These are phyloP conservation scores for Orthosia gothica DNA, from an alignment of 2,888 invertebrate species.

Conservation along the genomic window DNA sequence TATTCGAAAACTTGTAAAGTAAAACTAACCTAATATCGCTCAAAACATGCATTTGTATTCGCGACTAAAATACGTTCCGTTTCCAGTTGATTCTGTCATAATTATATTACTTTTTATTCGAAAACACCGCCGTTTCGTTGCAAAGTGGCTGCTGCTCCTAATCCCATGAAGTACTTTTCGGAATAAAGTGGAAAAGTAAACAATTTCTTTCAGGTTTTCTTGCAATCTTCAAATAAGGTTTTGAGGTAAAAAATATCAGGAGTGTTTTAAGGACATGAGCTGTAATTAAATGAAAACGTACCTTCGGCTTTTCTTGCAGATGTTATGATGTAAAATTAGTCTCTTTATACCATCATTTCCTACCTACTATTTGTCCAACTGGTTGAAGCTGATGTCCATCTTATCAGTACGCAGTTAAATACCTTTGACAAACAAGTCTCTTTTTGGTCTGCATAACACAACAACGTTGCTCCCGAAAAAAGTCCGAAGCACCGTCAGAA, in stretches of 20 bases:
- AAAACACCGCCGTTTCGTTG: slow-evolving; percentile 39
- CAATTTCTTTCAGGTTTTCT: slow-evolving; percentile 38
- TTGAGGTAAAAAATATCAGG: slow-evolving; percentile 1
- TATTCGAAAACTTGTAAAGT: background rate
- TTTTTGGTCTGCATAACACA: too few relatives aligned
- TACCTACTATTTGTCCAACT: too few relatives aligned
- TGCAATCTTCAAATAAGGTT: background rate
- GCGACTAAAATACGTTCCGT: background rate
- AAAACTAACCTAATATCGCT: background rate
- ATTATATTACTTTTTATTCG: slow-evolving; percentile 39
- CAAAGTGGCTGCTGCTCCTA: too few relatives aligned
- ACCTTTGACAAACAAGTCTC: too few relatives aligned
- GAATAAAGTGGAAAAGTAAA: slow-evolving; percentile 55
- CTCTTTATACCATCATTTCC: too few relatives aligned
- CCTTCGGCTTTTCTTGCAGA: background rate
- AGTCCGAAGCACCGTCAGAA: too few relatives aligned
- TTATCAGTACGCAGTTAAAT: too few relatives aligned
- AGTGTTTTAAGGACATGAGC: background rate
- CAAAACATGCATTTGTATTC: background rate
- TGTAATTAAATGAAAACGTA: background rate
- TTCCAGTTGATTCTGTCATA: slow-evolving; percentile 10
- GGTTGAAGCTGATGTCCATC: too few relatives aligned
- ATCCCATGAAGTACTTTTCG: slow-evolving; percentile 40
- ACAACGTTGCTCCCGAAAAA: too few relatives aligned
- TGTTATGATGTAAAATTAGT: background rate